These are phyloP conservation scores for Amblyopsis hoosieri DNA, from an alignment of 2,797 vertebrate species.

Conservation along the genomic window DNA sequence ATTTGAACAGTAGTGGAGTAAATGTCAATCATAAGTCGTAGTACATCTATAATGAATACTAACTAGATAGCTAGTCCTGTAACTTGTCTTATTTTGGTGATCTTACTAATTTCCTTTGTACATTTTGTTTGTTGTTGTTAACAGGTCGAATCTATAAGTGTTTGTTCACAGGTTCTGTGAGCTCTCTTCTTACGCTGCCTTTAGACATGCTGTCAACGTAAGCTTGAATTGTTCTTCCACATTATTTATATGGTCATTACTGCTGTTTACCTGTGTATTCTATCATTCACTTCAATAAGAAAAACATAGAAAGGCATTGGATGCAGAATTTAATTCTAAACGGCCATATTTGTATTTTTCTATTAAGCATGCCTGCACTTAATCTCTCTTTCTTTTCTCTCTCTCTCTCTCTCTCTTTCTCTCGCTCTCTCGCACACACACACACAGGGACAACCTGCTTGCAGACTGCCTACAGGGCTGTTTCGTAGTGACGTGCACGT, in stretches of 20 bases:
- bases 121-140: slow-evolving; percentile 9
- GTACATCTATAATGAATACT: too few relatives aligned
- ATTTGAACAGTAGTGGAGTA: neutral
- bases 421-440: neutral
- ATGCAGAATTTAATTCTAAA: neutral
- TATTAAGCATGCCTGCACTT: too few relatives aligned
- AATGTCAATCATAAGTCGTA: neutral
- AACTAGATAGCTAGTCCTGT: too few relatives aligned
- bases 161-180: slow-evolving; percentile 98
- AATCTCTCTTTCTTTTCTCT: too few relatives aligned
- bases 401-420: neutral
- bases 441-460: slow-evolving; percentile 85
- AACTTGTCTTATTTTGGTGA: neutral
- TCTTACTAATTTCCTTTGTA: neutral
- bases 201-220: slow-evolving; percentile 98
- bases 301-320: too few relatives aligned
- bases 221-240: slow-evolving; percentile 66
- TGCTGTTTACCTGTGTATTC: neutral
- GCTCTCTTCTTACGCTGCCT: slow-evolving; percentile 95
- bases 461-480: slow-evolving; percentile 91
- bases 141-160: slow-evolving; percentile 98
- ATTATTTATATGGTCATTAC: neutral
- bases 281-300: too few relatives aligned
- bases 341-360: neutral
- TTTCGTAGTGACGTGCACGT: slow-evolving; percentile 89